phyloP scores from a whole-genome alignment of 64 coral and sea anemone genomes.

The Actinia equina region DNA sequence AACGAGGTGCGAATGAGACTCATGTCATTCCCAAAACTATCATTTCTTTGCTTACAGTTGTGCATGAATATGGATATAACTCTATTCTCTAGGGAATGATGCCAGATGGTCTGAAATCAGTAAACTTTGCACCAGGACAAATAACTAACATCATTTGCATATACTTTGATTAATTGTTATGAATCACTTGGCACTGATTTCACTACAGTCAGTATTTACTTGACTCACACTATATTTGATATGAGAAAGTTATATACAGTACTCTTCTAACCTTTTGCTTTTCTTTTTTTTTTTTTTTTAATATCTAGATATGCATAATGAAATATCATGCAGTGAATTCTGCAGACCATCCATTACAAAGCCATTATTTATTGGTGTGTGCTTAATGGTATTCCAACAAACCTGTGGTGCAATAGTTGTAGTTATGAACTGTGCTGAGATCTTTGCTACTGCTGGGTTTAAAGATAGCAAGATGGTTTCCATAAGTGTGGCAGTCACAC shows the following conservation, averaged over 20 bases:
- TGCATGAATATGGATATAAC: no score
- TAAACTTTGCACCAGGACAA: not conserved
- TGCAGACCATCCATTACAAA: slow-evolving; percentile 49
- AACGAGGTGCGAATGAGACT: no score
- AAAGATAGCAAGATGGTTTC: slow-evolving; percentile 55
- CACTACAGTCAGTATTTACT: no score
- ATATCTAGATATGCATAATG: slow-evolving; percentile 50
- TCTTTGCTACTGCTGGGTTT: slow-evolving; percentile 74
- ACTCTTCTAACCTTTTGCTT: not conserved
- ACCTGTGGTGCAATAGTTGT: slow-evolving; percentile 74
- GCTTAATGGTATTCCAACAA: slow-evolving; percentile 74
- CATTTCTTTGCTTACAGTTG: no score
- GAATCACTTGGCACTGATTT: no score
- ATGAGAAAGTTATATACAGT: not conserved
- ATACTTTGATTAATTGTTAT: not conserved
- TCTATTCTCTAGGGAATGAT: no score
- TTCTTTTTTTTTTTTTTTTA: not conserved
- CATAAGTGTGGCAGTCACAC: slow-evolving; percentile 62
- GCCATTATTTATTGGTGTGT: slow-evolving; percentile 67
- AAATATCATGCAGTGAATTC: slow-evolving; percentile 38
- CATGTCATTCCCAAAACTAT: no score
- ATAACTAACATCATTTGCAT: no score
- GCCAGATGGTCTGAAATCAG: no score
- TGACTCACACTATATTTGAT: no score
- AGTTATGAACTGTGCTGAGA: slow-evolving; percentile 63